phyloP scores from a whole-genome alignment of 2,113 vertebrate species.

The Gadus macrocephalus region DNA sequence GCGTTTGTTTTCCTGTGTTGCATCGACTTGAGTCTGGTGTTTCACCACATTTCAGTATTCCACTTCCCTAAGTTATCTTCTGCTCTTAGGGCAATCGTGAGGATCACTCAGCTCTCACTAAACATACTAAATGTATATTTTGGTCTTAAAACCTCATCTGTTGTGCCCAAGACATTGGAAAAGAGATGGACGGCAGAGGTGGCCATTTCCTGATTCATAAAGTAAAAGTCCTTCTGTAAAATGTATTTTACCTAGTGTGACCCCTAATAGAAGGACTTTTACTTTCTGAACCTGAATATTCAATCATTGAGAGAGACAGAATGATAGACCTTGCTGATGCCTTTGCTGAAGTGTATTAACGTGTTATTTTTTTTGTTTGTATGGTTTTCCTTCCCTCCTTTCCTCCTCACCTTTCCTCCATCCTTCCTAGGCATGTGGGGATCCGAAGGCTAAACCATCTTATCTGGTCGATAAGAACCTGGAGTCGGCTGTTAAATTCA shows the following conservation, averaged over 20 bases:
- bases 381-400: slow-evolving; percentile 15
- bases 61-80: slow-evolving; percentile 2
- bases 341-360: slow-evolving; percentile 19
- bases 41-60: slow-evolving; percentile 24
- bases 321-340: background rate
- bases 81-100: background rate
- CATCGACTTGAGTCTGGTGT: slow-evolving; percentile 21
- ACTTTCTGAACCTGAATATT: no score
- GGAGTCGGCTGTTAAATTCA: slow-evolving; percentile 98
- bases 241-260: background rate
- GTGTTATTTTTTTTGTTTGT: background rate
- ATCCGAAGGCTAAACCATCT: slow-evolving; percentile 97
- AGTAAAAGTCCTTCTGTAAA: slow-evolving; percentile 21
- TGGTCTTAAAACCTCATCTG: slow-evolving; percentile 16
- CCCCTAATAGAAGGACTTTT: no score
- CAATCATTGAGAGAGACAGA: slow-evolving; percentile 2
- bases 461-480: slow-evolving; percentile 98
- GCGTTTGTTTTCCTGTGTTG: slow-evolving; percentile 29
- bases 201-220: no score
- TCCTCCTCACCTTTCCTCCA: slow-evolving; percentile 18
- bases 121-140: slow-evolving; percentile 21
- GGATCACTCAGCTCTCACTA: slow-evolving; percentile 49
- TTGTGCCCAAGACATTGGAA: no score
- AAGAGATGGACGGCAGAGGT: no score
- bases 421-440: slow-evolving; percentile 82